phyloP scores from a whole-genome alignment of 1,140 invertebrate species.

The Drosophila teissieri region DNA sequence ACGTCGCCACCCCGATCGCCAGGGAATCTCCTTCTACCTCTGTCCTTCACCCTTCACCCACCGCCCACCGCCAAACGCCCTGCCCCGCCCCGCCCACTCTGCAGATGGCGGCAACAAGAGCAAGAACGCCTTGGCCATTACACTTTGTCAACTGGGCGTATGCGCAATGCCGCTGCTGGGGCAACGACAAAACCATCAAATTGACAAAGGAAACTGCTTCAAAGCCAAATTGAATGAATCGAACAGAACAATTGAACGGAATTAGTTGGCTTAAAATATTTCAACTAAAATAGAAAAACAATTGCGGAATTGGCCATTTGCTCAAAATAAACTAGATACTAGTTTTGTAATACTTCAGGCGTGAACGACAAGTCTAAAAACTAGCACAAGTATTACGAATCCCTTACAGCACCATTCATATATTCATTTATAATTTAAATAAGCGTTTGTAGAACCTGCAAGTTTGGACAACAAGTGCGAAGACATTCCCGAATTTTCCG shows the following conservation, averaged over 20 bases:
- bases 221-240: conserved; percentile 48
- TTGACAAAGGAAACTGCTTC: conserved; percentile 36
- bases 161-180: conserved; percentile 47
- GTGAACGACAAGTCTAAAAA: not conserved
- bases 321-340: conserved; percentile 7
- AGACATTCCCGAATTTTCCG: not conserved
- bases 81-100: conserved; percentile 5
- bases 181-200: conserved; percentile 45
- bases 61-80: not conserved
- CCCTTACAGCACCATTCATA: no score
- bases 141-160: conserved; percentile 60
- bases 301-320: not conserved
- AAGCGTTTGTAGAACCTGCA: no score
- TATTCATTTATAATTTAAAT: no score
- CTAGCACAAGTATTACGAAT: not conserved
- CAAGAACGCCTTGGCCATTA: conserved; percentile 51
- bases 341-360: conserved; percentile 6
- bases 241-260: conserved; percentile 42
- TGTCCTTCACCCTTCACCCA: conserved; percentile 5
- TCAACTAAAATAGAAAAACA: conserved; percentile 18
- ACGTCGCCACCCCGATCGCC: conserved; percentile 8
- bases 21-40: conserved; percentile 8
- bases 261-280: conserved; percentile 41
- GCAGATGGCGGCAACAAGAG: conserved; percentile 2
- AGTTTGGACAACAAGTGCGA: not conserved